Conservation (phyloP, 2,888 invertebrate genomes). For the Hyposoter dolosus region DNA sequence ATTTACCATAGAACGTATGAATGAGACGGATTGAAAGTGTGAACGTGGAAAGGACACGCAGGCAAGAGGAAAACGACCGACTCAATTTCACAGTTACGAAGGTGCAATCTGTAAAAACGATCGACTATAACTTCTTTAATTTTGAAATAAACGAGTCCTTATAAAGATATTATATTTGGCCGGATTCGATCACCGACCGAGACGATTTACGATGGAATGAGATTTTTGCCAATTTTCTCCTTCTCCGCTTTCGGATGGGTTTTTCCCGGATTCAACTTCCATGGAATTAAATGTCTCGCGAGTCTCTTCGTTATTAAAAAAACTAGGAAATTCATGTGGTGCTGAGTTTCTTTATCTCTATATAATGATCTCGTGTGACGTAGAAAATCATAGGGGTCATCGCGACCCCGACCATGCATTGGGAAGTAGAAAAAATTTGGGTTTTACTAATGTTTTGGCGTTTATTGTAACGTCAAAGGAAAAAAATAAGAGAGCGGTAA, state of each 20-base stretch:
- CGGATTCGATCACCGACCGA: neutral
- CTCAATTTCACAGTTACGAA: neutral
- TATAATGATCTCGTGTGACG: neutral
- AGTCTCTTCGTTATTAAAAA: neutral
- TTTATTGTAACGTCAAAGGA: constrained; percentile 34
- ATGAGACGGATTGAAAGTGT: neutral
- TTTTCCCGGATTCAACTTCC: neutral
- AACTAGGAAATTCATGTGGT: neutral
- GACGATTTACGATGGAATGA: neutral
- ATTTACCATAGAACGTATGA: neutral
- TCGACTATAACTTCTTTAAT: neutral
- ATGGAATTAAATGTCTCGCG: neutral
- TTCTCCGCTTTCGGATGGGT: neutral
- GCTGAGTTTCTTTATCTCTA: neutral
- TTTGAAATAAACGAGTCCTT: neutral
- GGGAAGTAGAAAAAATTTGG: neutral
- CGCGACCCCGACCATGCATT: neutral
- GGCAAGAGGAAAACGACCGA: neutral
- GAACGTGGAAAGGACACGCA: neutral
- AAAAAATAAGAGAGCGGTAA: constrained; percentile 40
- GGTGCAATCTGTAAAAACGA: neutral
- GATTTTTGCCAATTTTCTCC: neutral
- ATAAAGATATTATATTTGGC: neutral
- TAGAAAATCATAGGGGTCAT: neutral
- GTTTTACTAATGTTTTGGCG: neutral